Evolutionary conservation across 2,113 vertebrate genomes (phyloP).

Genomic region (Crotalus tigris): DNA sequence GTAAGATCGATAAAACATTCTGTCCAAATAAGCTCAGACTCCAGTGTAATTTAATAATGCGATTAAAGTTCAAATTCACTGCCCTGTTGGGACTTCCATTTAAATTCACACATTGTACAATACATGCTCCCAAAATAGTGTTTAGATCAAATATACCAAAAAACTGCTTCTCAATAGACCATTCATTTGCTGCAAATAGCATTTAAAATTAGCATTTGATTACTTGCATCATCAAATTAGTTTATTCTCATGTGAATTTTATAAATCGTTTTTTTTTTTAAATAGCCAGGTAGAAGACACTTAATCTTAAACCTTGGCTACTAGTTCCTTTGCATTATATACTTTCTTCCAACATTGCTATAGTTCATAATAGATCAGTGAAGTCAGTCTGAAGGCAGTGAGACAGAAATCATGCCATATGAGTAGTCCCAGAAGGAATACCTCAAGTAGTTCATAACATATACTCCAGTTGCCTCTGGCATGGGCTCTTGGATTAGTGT

Average conservation of each 20-base stretch:
- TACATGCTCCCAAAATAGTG: background rate
- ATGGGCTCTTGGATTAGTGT: conserved; percentile 62
- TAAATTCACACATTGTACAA: background rate
- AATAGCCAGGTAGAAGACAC: background rate
- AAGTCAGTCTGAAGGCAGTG: conserved; percentile 59
- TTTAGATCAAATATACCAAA: background rate
- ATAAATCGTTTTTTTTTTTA: background rate
- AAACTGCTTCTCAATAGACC: background rate
- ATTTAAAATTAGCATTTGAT: background rate
- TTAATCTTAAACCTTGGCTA: conserved; percentile 16
- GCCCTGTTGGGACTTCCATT: background rate
- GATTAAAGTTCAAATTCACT: background rate
- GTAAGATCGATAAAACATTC: background rate
- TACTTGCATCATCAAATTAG: background rate
- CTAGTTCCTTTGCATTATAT: background rate
- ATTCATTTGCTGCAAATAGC: background rate
- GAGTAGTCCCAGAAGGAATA: conserved; percentile 57
- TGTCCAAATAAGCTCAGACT: background rate
- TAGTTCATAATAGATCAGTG: conserved; percentile 49
- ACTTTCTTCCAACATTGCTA: conserved; percentile 43
- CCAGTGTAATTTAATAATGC: background rate
- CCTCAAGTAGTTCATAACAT: conserved; percentile 55
- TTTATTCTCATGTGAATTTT: background rate
- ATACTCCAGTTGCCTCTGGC: conserved; percentile 58
- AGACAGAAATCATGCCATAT: conserved; percentile 56